Conservation (phyloP, 2,888 invertebrate genomes). For the Sepiola atlantica region DNA sequence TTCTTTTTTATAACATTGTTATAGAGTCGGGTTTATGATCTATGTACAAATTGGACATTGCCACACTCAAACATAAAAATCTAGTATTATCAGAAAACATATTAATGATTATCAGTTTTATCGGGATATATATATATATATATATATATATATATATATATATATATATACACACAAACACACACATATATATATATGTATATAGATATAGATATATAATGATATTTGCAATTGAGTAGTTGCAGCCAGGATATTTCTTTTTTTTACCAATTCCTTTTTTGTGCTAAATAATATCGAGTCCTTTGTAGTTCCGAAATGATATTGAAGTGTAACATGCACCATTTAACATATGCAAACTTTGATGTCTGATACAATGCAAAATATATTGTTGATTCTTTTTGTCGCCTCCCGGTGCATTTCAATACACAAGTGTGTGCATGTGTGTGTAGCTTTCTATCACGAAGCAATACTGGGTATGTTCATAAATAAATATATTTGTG, state of each 20-base stretch:
- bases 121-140: neutral
- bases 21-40: conserved; percentile 2
- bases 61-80: neutral
- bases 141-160: too few species aligned
- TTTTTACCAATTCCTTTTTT: neutral
- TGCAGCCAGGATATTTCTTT: neutral
- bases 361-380: neutral
- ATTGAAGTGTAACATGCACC: conserved; percentile 32
- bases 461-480: neutral
- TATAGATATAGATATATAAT: neutral
- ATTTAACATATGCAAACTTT: conserved; percentile 32
- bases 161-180: neutral
- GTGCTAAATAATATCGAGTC: conserved; percentile 20
- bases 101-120: conserved; percentile 2
- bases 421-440: neutral
- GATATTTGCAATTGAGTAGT: conserved; percentile 8
- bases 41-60: conserved; percentile 9
- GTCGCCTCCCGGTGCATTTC: neutral
- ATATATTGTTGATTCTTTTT: conserved; percentile 9
- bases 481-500: neutral
- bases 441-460: neutral
- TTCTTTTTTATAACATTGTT: neutral
- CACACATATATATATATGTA: too few species aligned
- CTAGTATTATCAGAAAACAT: neutral
- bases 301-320: conserved; percentile 9